Evolutionary conservation across 2,888 invertebrate species (phyloP).

Genomic region (Pardosa pseudoannulata): DNA sequence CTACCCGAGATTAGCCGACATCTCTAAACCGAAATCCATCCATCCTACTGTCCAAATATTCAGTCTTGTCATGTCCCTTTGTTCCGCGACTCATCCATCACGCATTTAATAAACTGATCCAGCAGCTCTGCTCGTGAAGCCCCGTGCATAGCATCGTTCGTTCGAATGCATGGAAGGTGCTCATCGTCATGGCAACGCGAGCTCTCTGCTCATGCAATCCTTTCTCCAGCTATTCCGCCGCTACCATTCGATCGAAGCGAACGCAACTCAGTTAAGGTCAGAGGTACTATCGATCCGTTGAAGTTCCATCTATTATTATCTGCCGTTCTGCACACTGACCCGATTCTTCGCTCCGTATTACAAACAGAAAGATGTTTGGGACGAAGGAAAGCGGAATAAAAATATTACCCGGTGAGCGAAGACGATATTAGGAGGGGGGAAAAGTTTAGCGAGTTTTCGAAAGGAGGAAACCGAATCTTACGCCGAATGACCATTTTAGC

Average conservation of each 20-base stretch:
- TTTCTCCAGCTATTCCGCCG: not conserved
- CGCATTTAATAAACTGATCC: not conserved
- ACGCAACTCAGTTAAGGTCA: not conserved
- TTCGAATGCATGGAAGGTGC: not conserved
- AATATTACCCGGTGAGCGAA: too few species aligned
- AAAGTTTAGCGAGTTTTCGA: too few species aligned
- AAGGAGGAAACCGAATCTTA: too few species aligned
- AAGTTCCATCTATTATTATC: not conserved
- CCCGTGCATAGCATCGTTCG: not conserved
- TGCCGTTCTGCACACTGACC: not conserved
- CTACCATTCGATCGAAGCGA: not conserved
- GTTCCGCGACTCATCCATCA: not conserved
- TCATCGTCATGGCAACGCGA: not conserved
- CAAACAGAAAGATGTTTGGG: not conserved
- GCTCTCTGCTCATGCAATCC: not conserved
- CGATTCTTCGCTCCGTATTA: not conserved
- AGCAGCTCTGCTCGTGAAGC: not conserved
- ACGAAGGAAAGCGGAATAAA: not conserved
- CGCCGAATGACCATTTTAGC: too few species aligned
- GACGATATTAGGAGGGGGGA: too few species aligned
- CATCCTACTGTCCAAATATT: too few species aligned
- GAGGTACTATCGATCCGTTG: not conserved
- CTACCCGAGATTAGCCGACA: too few species aligned
- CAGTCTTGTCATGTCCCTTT: not conserved
- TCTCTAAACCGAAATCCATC: too few species aligned